A percentile compares a stretch with the other conserved stretches of the same genome.
Evolutionary conservation across 2,888 invertebrate species (phyloP).

Genomic region (Heliconius aoede): DNA sequence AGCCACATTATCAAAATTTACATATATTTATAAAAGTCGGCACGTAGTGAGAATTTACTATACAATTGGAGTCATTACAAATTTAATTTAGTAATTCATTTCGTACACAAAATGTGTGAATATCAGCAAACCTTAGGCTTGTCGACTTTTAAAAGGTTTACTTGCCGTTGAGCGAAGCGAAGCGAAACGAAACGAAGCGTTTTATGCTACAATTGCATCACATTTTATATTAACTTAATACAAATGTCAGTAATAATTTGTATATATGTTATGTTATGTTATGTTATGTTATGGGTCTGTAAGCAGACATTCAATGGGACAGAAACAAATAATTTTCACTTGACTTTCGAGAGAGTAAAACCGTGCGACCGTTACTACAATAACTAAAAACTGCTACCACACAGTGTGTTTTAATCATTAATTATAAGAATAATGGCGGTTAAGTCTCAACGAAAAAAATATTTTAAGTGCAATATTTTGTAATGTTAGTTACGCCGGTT

Average conservation of each 20-base stretch:
- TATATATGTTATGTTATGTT: constrained; percentile 8
- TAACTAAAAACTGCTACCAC: constrained; percentile 50
- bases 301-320: constrained; percentile 37
- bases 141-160: no score
- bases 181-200: no score
- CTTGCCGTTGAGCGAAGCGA: no score
- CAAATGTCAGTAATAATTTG: constrained; percentile 2
- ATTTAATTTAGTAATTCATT: no score
- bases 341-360: constrained; percentile 78
- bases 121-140: no score
- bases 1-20: no score
- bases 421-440: constrained; percentile 29
- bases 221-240: background rate
- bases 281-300: no score
- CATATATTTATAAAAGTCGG: no score
- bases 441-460: constrained; percentile 29
- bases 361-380: constrained; percentile 73
- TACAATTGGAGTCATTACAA: no score
- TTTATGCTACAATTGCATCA: background rate
- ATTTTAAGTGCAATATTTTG: background rate
- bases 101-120: no score
- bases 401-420: constrained; percentile 26
- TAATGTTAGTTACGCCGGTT: background rate
- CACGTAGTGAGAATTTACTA: no score
- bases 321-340: constrained; percentile 65